These are phyloP conservation scores for Gymnoscopelus microlampas DNA, from an alignment of 2,797 vertebrate genomes.

Conservation along the genomic window DNA sequence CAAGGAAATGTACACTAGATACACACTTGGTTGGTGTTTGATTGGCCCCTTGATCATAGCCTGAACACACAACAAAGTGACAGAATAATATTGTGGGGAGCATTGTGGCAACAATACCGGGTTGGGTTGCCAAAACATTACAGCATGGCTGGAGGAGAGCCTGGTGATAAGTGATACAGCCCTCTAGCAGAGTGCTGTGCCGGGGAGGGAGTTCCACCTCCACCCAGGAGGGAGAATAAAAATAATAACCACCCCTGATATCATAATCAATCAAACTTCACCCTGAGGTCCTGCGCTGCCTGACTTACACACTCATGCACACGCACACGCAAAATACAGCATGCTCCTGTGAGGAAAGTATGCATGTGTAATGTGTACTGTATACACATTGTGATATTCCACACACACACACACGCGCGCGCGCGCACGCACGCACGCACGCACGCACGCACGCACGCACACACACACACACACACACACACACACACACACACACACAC, in stretches of 20 bases:
- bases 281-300: constrained; percentile 45
- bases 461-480: constrained; percentile 6
- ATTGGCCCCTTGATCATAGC: constrained; percentile 55
- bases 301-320: constrained; percentile 46
- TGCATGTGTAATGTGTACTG: no score
- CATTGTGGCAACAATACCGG: constrained; percentile 69
- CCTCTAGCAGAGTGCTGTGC: constrained; percentile 43
- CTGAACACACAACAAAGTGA: constrained; percentile 62
- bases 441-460: neutral
- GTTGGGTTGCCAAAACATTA: constrained; percentile 63
- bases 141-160: constrained; percentile 63
- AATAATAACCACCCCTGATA: constrained; percentile 67
- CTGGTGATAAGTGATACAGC: constrained; percentile 57
- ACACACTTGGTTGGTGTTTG: constrained; percentile 18
- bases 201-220: constrained; percentile 58
- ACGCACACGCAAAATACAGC: neutral
- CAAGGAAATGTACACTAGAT: neutral
- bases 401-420: constrained; percentile 17
- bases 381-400: neutral
- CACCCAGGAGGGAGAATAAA: constrained; percentile 28
- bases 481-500: constrained; percentile 27
- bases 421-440: constrained; percentile 18
- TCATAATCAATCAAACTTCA: constrained; percentile 64
- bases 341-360: neutral
- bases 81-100: constrained; percentile 67